Conservation (phyloP, 2,797 vertebrate species). For the Acrossocheilus wenchowensis region DNA sequence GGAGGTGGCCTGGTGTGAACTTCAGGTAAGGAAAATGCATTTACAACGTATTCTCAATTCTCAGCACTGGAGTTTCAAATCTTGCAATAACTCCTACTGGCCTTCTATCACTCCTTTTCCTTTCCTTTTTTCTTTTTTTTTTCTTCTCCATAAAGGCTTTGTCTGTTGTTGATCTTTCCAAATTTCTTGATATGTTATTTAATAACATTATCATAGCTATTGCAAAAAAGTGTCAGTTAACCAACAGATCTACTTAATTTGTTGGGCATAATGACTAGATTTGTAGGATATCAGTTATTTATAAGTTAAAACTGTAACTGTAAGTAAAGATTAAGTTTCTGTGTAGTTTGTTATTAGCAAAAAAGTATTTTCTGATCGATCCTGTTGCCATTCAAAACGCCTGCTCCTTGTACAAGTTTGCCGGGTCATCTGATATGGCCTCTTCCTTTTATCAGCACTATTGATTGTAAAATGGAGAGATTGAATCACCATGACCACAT, state of each 20-base stretch:
- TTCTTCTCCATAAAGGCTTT: not conserved
- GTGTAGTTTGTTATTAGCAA: not conserved
- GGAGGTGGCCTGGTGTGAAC: constrained; percentile 98
- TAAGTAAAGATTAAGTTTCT: not conserved
- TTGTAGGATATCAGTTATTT: not conserved
- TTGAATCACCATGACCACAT: constrained; percentile 20
- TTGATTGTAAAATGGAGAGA: constrained; percentile 38
- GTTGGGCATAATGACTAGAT: not conserved
- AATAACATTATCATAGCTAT: not conserved
- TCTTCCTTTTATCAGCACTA: constrained; percentile 18
- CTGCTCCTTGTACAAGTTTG: not conserved
- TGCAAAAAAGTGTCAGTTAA: not conserved
- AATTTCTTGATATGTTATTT: not conserved
- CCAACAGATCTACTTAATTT: constrained; percentile 2
- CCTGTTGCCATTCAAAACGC: not conserved
- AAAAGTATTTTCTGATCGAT: not conserved
- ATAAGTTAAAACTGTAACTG: not conserved
- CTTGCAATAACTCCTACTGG: not conserved
- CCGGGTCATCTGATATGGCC: constrained; percentile 4
- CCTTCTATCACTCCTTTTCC: not conserved
- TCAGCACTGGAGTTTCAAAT: not conserved
- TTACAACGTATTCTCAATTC: not conserved
- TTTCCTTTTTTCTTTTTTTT: not conserved
- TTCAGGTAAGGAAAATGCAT: constrained; percentile 85
- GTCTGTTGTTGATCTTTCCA: not conserved